phyloP scores from a whole-genome alignment of 2,113 vertebrate species.

The Apteryx owenii region DNA sequence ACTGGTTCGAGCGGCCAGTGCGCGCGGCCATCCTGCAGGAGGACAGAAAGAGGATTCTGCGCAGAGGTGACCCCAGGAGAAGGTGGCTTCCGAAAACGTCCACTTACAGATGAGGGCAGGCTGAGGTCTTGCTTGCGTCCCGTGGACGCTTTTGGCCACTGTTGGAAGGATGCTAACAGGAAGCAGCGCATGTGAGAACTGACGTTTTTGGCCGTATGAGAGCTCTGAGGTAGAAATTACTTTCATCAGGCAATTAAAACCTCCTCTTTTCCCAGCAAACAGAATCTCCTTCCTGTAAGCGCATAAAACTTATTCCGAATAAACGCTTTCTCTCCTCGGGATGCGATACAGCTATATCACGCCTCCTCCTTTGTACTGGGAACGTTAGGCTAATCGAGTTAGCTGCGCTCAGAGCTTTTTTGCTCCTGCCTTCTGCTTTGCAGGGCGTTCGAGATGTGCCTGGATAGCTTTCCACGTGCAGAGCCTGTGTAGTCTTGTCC shows the following conservation, averaged over 20 bases:
- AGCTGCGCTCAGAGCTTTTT: background rate
- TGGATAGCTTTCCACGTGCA: background rate
- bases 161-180: background rate
- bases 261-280: background rate
- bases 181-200: background rate
- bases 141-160: background rate
- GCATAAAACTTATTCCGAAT: background rate
- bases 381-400: background rate
- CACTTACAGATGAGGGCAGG: background rate
- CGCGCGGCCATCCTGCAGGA: background rate
- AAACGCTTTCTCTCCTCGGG: background rate
- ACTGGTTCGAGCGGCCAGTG: no score
- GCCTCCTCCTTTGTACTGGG: accelerated
- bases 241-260: background rate
- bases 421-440: background rate
- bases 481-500: background rate
- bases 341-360: background rate
- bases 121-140: background rate
- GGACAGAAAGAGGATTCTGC: background rate
- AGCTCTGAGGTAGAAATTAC: background rate
- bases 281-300: accelerated
- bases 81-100: background rate
- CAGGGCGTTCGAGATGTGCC: background rate
- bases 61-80: background rate
- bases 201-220: background rate